Conservation (phyloP, 2,797 vertebrate genomes). For the Denticeps clupeoides region DNA sequence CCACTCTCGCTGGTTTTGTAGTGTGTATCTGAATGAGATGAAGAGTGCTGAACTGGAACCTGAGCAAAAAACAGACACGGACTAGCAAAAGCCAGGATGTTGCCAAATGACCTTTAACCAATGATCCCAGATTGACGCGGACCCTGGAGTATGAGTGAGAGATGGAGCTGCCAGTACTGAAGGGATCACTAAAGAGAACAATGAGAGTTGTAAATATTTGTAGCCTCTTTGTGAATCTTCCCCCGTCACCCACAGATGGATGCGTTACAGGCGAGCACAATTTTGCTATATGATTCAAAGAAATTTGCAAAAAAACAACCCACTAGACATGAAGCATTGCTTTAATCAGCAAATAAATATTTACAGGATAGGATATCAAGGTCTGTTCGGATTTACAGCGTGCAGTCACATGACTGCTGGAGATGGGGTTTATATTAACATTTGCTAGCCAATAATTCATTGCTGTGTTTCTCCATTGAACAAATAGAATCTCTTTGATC, state of each 20-base stretch:
- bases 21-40: too few relatives aligned
- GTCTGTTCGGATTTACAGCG: constrained; percentile 26
- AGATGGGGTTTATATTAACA: constrained; percentile 42
- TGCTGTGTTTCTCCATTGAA: constrained; percentile 37
- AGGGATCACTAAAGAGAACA: constrained; percentile 42
- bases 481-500: constrained; percentile 37
- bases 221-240: constrained; percentile 49
- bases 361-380: constrained; percentile 47
- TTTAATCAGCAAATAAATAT: constrained; percentile 57
- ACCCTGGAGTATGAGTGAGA: too few relatives aligned
- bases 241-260: constrained; percentile 50
- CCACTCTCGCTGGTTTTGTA: too few relatives aligned
- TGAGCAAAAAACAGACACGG: too few relatives aligned
- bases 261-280: constrained; percentile 25
- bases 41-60: too few relatives aligned
- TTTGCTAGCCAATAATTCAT: constrained; percentile 36
- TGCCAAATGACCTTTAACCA: too few relatives aligned
- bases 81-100: too few relatives aligned
- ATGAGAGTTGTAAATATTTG: constrained; percentile 63
- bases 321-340: constrained; percentile 47
- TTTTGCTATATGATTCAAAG: constrained; percentile 16
- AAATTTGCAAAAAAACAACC: constrained; percentile 1
- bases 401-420: constrained; percentile 24
- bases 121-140: too few relatives aligned
- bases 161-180: not conserved